Base-by-base conservation (phyloP, 2,797 vertebrate genomes). In the Tenualosa thibaudeaui region DNA sequence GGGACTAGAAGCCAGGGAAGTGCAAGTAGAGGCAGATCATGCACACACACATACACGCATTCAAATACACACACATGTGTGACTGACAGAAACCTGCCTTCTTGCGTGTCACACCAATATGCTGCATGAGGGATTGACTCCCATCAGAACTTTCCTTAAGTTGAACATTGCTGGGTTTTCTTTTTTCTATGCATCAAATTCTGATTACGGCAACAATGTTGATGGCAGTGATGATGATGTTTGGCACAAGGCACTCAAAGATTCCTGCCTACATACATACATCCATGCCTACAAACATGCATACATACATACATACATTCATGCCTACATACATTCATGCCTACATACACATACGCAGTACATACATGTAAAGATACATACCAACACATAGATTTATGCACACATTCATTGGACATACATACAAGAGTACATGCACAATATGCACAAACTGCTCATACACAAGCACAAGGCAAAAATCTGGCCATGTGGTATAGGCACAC, bases 41-140 rank as follows among this genome's bases (percentile, higher is more conserved):
- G 82, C 82, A 68, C 71, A 53, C 12, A 37, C 58, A 75, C 62
- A 37, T 60, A 84, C 71, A 82, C 83, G 92, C 90, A 50, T 87
- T 90, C 87, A 50, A 87, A 91, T 87, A 81, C 40, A 19, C 71
- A 43, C 71, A 75, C 4, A 75, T 46, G 86, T 86, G 85, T 89
- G 49, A 0, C 87, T 89, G 85, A 89, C 91, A 92, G 81, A 89
- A 85, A 90, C 91, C 94, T 94, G 94, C 94, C 94, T 94, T 95
- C 92, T 92, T 89, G 92, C 94, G 91, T 87, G 91, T 87, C 81
- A 78, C 89, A 93, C 92, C 89, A 88, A 94, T 93, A 95, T 95
- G 94, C 94, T 97, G 97, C 97, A 97, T 97, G 97, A 97, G 96
- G 94, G 96, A 93, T 96, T 94, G 92, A 94, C 89, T 94, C 94